Percentiles rank a stretch among this genome's conserved stretches.
Conservation (phyloP, 1,140 invertebrate genomes). For the Zophobas morio region DNA sequence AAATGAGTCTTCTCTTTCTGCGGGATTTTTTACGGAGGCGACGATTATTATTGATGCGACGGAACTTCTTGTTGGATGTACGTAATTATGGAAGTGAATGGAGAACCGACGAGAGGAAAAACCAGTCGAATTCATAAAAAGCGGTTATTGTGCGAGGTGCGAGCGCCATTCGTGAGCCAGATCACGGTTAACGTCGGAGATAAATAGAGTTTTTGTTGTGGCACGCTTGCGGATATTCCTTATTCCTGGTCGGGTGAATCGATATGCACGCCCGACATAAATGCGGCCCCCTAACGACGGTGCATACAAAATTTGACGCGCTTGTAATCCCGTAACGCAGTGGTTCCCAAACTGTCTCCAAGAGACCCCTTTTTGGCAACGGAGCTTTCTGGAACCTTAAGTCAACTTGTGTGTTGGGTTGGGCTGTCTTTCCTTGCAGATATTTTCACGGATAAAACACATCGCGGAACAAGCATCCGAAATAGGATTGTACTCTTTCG, state of each 20-base stretch:
- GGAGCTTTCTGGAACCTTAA: too few relatives aligned
- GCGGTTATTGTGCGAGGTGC: constrained; percentile 34
- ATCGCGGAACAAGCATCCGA: too few relatives aligned
- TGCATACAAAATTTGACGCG: constrained; percentile 59
- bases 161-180: constrained; percentile 30
- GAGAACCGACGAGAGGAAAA: neutral
- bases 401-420: too few relatives aligned
- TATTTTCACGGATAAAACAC: too few relatives aligned
- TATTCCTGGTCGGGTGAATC: constrained; percentile 53
- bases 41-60: constrained; percentile 29
- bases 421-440: too few relatives aligned
- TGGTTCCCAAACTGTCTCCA: too few relatives aligned
- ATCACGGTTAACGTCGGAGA: constrained; percentile 28
- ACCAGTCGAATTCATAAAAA: constrained; percentile 32
- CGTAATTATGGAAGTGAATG: constrained; percentile 30
- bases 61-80: constrained; percentile 26
- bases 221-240: constrained; percentile 43
- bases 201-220: constrained; percentile 46
- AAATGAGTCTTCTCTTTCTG: constrained; percentile 1
- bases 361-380: too few relatives aligned
- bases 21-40: constrained; percentile 17
- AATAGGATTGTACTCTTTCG: too few relatives aligned
- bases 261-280: constrained; percentile 61
- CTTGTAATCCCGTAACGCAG: too few relatives aligned
- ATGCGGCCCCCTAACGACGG: constrained; percentile 36